Evolutionary conservation across 2,888 invertebrate species (phyloP), one percentile per base, ranked within the genome.

Genomic region (Baccha elongata): DNA sequence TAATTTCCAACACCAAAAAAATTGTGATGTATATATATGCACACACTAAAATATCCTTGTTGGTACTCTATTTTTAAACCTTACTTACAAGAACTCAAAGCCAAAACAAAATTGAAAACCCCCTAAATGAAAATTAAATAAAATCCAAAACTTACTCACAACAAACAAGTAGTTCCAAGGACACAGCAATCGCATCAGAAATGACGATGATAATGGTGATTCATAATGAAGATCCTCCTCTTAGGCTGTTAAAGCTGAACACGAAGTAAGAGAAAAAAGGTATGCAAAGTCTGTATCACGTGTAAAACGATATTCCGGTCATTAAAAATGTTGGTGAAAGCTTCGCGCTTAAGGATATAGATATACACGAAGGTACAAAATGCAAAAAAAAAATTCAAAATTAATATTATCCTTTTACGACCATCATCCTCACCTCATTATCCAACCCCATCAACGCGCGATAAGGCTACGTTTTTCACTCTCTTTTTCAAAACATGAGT

Each of bases 311-410:
- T 48, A 83, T 83, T 78, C 72, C 78, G 72, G 83, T 78, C 78
- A 83, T 83, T 83, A 83, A 83, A 83, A 83, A 83, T 76, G 32
- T 73, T 78, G 78, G 78, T 64, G 68, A 73, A 83, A 78, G 55
- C 78, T 72, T 62, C 44, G 37, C 78, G 42, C 62, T 68, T 50
- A 68, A 72, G 67, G 42, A 78, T 21, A 32, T 19, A 42, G 7
- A 64, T 40, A 37, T 21, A 69, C 15, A 60, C 21, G 21, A 10
- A n/a, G n/a, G n/a, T n/a, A 26, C 2, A 13, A 46, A 29, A 37
- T 21, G 19, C 26, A 42, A 53, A 75, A 60, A 65, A 72, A 64
- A 40, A 8, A 44, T 26, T 69, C 76, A n/a, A n/a, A n/a, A n/a
- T n/a, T n/a, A n/a, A n/a, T n/a, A n/a, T n/a, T n/a, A n/a, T n/a